Conservation (phyloP, 92 coral and sea anemone genomes). For the Phenganax subtilis region DNA sequence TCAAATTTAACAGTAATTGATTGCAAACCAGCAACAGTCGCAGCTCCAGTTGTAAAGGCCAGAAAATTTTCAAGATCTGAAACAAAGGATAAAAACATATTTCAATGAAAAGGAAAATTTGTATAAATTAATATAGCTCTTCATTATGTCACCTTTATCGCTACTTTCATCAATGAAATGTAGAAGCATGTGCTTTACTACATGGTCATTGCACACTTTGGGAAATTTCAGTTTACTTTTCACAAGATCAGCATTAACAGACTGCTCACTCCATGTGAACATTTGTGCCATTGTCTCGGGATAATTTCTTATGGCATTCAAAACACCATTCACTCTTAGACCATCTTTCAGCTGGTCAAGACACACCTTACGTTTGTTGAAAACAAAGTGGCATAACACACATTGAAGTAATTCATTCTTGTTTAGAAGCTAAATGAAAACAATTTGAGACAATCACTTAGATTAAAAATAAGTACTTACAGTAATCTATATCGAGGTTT, state of each 20-base stretch:
- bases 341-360: conserved; percentile 51
- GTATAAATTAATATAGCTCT: too few species aligned
- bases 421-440: conserved; percentile 18
- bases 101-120: too few species aligned
- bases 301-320: conserved; percentile 11
- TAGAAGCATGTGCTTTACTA: conserved; percentile 37
- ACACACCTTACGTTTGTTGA: conserved; percentile 37
- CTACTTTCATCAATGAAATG: conserved; percentile 50
- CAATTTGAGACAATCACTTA: neutral
- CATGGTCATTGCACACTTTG: conserved; percentile 8
- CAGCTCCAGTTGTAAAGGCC: conserved; percentile 38
- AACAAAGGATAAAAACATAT: neutral
- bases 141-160: conserved; percentile 28
- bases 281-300: conserved; percentile 39
- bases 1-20: conserved; percentile 30
- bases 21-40: conserved; percentile 9
- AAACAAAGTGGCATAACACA: conserved; percentile 38
- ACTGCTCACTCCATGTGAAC: conserved; percentile 13
- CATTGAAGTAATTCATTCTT: conserved; percentile 36
- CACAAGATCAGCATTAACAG: conserved; percentile 28
- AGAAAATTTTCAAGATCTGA: conserved; percentile 37
- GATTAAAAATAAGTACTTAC: too few species aligned
- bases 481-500: neutral
- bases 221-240: conserved; percentile 33
- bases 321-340: conserved; percentile 30